phyloP scores from a whole-genome alignment of 2,888 invertebrate species.

The Sericinus montela region DNA sequence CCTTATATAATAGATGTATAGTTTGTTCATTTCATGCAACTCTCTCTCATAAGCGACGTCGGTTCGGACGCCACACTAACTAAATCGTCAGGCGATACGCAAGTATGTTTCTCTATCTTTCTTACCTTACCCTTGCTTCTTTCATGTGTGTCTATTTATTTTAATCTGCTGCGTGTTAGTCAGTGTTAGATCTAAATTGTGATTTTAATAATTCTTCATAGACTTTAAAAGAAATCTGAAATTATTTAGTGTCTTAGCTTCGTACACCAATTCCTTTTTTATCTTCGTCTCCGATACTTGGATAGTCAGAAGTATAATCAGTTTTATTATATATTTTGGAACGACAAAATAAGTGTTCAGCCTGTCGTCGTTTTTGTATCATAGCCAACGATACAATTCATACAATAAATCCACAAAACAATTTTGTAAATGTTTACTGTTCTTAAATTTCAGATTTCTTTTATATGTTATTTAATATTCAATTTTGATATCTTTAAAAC shows the following conservation, averaged over 20 bases:
- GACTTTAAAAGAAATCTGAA: background rate
- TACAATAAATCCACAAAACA: no score
- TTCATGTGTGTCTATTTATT: constrained; percentile 27
- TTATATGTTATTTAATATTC: background rate
- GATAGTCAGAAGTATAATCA: no score
- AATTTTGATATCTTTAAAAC: no score
- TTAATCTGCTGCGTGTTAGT: constrained; percentile 27
- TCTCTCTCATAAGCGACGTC: constrained; percentile 75
- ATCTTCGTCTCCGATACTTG: no score
- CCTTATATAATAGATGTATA: constrained; percentile 71
- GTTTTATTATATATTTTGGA: no score
- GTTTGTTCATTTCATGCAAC: constrained; percentile 80
- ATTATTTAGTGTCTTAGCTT: background rate
- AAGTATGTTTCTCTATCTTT: constrained; percentile 62
- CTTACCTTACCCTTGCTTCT: constrained; percentile 41
- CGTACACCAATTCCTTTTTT: no score
- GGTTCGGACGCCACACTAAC: constrained; percentile 71
- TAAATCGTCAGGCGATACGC: constrained; percentile 73
- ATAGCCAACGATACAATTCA: no score
- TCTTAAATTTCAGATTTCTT: background rate
- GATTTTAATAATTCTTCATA: background rate
- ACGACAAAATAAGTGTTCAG: no score
- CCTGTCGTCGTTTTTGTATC: no score
- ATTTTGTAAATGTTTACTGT: no score
- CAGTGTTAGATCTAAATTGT: constrained; percentile 4